Percentiles rank a stretch among this genome's conserved stretches.
Evolutionary conservation across 2,113 vertebrate genomes (phyloP).

Genomic region (Tinamus guttatus): DNA sequence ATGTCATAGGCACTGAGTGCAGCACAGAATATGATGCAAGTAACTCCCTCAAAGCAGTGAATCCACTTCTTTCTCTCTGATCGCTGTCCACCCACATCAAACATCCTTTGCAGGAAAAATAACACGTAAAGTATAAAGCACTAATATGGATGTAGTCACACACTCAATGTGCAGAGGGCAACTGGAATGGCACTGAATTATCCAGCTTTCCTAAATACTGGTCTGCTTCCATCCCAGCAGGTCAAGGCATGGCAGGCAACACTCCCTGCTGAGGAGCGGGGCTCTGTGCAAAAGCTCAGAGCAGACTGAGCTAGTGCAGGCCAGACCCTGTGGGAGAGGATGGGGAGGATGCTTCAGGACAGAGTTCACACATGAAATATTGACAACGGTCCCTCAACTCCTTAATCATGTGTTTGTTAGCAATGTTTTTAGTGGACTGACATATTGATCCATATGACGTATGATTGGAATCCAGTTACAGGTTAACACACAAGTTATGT

Average conservation of each 20-base stretch:
- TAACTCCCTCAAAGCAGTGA: conserved; percentile 84
- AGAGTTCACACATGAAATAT: neutral
- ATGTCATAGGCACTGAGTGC: conserved; percentile 82
- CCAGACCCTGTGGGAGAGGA: neutral
- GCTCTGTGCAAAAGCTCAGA: neutral
- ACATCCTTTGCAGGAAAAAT: conserved; percentile 75
- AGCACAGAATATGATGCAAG: conserved; percentile 84
- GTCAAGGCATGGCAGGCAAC: neutral
- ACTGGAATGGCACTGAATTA: neutral
- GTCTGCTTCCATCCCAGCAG: neutral
- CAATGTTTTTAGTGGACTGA: neutral
- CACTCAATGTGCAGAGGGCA: neutral
- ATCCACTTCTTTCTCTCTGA: conserved; percentile 86
- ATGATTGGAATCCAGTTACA: neutral
- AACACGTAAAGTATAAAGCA: neutral
- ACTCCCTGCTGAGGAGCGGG: neutral
- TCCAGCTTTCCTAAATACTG: neutral
- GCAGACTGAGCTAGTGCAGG: neutral
- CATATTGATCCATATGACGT: neutral
- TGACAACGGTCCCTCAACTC: neutral
- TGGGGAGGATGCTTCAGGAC: neutral
- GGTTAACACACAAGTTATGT: neutral
- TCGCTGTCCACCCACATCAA: conserved; percentile 83
- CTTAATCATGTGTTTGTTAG: neutral
- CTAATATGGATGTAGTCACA: neutral